A percentile compares a stretch with the other conserved stretches of the same genome.
phyloP scores from a whole-genome alignment of 2,113 vertebrate species.

The Pangasianodon hypophthalmus region DNA sequence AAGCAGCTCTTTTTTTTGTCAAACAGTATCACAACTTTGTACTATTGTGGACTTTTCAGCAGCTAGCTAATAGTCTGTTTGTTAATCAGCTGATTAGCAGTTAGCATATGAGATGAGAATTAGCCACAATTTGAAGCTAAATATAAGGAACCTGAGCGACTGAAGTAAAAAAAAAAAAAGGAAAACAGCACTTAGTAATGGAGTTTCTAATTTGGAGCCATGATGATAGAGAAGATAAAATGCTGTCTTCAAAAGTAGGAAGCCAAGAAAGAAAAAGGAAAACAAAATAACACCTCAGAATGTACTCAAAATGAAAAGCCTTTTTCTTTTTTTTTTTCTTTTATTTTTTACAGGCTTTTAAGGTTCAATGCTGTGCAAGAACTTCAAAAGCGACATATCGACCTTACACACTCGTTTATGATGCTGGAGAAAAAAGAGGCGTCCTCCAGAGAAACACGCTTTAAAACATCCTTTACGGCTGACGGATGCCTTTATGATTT shows the following conservation, averaged over 20 bases:
- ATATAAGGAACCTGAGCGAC: not conserved
- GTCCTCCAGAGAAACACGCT: slow-evolving; percentile 55
- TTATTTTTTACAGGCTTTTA: slow-evolving; percentile 54
- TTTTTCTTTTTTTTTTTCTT: not conserved
- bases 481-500: slow-evolving; percentile 15
- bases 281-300: slow-evolving; percentile 17
- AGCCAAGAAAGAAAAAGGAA: slow-evolving; percentile 27
- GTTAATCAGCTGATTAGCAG: not conserved
- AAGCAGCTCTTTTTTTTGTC: not conserved
- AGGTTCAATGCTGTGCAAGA: slow-evolving; percentile 45
- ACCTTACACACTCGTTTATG: slow-evolving; percentile 62
- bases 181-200: slow-evolving; percentile 29
- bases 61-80: not conserved
- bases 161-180: slow-evolving; percentile 21
- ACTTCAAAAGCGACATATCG: slow-evolving; percentile 60
- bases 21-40: not conserved
- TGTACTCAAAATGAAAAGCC: not conserved
- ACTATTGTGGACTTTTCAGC: not conserved
- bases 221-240: slow-evolving; percentile 33
- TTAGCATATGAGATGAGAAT: not conserved
- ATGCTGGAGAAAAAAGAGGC: slow-evolving; percentile 60
- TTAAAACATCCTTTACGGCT: slow-evolving; percentile 39
- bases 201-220: slow-evolving; percentile 22
- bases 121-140: not conserved
- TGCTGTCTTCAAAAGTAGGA: slow-evolving; percentile 21